A percentile compares a stretch with the other conserved stretches of the same genome.
These are phyloP conservation scores for Pristionchus mayeri DNA, from an alignment of 2,888 invertebrate species.

Conservation along the genomic window DNA sequence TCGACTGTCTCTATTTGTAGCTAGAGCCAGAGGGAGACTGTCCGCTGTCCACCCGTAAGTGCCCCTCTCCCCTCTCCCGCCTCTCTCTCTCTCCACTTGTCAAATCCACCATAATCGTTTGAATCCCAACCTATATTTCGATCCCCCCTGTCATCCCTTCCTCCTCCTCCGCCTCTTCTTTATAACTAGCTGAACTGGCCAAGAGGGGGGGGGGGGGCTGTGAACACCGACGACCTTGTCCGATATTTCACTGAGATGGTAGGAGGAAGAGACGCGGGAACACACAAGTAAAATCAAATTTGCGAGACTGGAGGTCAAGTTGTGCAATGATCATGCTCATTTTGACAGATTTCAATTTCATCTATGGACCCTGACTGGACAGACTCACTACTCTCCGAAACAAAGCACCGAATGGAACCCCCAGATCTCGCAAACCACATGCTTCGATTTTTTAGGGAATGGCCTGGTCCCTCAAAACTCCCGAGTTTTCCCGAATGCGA, in stretches of 20 bases:
- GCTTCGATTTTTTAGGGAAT: too few species aligned
- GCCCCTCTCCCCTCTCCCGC: neutral
- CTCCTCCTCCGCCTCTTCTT: neutral
- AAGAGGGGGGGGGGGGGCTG: too few species aligned
- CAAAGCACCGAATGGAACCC: too few species aligned
- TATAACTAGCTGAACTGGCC: neutral
- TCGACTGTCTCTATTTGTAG: neutral
- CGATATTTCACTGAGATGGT: neutral
- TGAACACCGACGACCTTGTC: conserved; percentile 36
- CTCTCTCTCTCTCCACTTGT: conserved; percentile 4
- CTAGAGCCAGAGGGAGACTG: neutral
- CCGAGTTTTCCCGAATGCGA: neutral
- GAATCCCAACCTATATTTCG: conserved; percentile 41
- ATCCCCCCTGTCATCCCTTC: neutral
- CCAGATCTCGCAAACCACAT: too few species aligned
- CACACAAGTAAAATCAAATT: too few species aligned
- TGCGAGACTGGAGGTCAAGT: too few species aligned
- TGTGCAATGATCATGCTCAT: too few species aligned
- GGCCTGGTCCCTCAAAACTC: neutral
- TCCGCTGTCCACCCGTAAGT: neutral
- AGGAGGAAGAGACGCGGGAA: neutral
- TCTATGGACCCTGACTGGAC: too few species aligned
- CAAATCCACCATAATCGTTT: conserved; percentile 35
- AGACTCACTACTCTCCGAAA: too few species aligned
- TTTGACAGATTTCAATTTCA: too few species aligned